A percentile compares a stretch with the other conserved stretches of the same genome.
These are phyloP conservation scores for Cassiopea andromeda DNA, from an alignment of 30 jellyfish, hydroid and myxozoan species.

Conservation along the genomic window DNA sequence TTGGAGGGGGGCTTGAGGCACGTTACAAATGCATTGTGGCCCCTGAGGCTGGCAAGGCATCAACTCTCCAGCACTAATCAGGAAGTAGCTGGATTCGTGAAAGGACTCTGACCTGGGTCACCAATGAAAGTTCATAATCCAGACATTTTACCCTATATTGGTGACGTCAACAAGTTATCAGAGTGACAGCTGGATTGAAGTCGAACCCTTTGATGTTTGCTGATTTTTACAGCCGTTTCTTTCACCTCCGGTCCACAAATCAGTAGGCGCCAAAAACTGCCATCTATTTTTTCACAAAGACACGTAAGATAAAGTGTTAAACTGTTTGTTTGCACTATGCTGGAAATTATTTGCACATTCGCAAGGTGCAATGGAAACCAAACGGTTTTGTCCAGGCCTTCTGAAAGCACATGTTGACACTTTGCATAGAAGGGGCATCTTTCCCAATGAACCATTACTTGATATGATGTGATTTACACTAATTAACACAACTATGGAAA, in stretches of 20 bases:
- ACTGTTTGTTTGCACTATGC: constrained; percentile 25
- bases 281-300: constrained; percentile 11
- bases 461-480: too few relatives aligned
- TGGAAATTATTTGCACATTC: constrained; percentile 4
- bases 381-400: neutral
- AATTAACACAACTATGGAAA: too few relatives aligned
- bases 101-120: constrained; percentile 9
- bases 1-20: too few relatives aligned
- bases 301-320: constrained; percentile 28
- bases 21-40: neutral
- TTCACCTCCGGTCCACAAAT: constrained; percentile 54
- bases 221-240: constrained; percentile 41
- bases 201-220: constrained; percentile 52
- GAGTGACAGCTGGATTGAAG: neutral
- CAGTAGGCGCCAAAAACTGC: constrained; percentile 61
- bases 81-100: constrained; percentile 28
- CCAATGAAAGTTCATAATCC: neutral
- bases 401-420: neutral
- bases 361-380: neutral
- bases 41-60: constrained; percentile 2
- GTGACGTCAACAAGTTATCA: constrained; percentile 18
- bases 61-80: constrained; percentile 1
- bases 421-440: neutral
- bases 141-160: neutral
- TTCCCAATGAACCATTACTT: too few relatives aligned